phyloP scores from a whole-genome alignment of 2,797 vertebrate genomes.

The Sebastes minor region DNA sequence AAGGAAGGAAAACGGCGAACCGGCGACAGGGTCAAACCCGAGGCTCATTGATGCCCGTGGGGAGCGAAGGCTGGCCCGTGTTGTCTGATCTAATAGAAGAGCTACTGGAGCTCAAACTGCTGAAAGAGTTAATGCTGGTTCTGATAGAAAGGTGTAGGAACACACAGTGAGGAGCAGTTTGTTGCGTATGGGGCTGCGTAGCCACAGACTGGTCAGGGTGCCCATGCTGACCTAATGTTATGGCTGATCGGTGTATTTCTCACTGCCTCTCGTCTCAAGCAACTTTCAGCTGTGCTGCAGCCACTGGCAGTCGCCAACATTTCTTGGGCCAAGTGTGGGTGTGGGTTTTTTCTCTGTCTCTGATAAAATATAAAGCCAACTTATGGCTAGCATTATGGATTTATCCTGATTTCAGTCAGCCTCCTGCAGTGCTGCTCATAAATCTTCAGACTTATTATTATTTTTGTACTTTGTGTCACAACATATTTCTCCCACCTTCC shows the following conservation, averaged over 20 bases:
- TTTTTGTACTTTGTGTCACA: background rate
- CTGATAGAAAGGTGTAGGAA: too few species aligned
- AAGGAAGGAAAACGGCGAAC: too few species aligned
- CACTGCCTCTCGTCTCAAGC: background rate
- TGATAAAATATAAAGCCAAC: background rate
- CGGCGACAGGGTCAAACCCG: too few species aligned
- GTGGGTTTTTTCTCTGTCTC: background rate
- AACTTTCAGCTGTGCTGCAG: background rate
- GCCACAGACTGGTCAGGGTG: too few species aligned
- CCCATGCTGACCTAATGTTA: too few species aligned
- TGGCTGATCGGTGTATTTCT: background rate
- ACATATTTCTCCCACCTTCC: background rate
- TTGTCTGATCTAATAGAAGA: too few species aligned
- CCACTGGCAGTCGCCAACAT: background rate
- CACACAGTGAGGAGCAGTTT: too few species aligned
- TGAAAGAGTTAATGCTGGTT: too few species aligned
- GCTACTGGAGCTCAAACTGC: too few species aligned
- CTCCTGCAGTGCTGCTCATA: background rate
- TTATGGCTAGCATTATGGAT: background rate
- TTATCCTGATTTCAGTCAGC: background rate
- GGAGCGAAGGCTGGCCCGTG: too few species aligned
- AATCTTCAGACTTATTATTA: background rate
- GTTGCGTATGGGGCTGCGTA: too few species aligned
- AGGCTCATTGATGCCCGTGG: too few species aligned
- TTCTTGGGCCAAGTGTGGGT: constrained; percentile 11